Conservation (phyloP, 2,113 vertebrate species). For the Onychostoma macrolepis region DNA sequence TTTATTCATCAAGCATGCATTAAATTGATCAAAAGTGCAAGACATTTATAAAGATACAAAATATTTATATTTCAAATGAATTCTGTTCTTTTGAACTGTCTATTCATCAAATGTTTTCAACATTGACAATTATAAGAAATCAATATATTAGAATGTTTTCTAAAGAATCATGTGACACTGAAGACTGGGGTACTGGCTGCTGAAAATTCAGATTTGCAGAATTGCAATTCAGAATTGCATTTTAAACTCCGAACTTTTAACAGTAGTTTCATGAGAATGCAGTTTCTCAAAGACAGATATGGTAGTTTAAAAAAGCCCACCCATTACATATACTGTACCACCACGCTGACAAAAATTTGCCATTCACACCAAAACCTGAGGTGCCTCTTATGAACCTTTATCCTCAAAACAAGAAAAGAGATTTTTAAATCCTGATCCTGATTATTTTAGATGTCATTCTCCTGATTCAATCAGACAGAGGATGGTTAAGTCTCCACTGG, state of each 20-base stretch:
- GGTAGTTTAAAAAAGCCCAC: not conserved
- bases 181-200: not conserved
- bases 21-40: not conserved
- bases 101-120: not conserved
- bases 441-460: not conserved
- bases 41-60: not conserved
- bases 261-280: not conserved
- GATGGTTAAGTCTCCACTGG: not conserved
- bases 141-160: not conserved
- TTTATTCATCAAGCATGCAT: not conserved
- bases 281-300: not conserved
- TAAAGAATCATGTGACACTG: not conserved
- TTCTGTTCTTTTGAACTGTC: not conserved
- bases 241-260: not conserved
- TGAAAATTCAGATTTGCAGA: not conserved
- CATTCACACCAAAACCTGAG: not conserved
- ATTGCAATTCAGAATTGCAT: not conserved
- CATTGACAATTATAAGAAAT: not conserved
- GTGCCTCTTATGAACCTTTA: not conserved
- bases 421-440: not conserved
- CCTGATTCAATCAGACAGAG: not conserved
- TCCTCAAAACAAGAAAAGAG: not conserved
- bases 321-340: not conserved
- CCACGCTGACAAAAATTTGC: not conserved
- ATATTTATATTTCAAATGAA: not conserved